These are phyloP conservation scores for Lysandra coridon DNA, from an alignment of 2,888 invertebrate genomes.

Conservation along the genomic window DNA sequence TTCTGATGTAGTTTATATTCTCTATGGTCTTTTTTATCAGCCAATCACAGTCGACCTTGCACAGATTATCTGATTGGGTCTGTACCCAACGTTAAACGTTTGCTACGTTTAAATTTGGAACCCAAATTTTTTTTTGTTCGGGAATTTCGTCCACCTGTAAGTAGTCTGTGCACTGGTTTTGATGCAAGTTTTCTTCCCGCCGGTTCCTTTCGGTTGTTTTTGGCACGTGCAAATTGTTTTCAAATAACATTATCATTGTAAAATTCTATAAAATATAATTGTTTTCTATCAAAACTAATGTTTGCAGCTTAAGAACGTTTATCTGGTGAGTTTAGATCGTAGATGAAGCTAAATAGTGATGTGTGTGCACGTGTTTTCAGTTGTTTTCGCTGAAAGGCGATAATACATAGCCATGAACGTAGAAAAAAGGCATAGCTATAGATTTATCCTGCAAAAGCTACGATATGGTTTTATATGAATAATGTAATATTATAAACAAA, in stretches of 20 bases:
- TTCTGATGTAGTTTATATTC: too few species aligned
- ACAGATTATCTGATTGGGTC: too few species aligned
- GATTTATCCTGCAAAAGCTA: slow-evolving; percentile 67
- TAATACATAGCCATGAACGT: slow-evolving; percentile 65
- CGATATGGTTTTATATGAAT: slow-evolving; percentile 64
- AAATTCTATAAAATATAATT: slow-evolving; percentile 34
- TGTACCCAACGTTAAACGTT: too few species aligned
- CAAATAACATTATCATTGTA: slow-evolving; percentile 45
- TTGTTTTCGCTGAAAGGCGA: slow-evolving; percentile 64
- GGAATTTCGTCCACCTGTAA: too few species aligned
- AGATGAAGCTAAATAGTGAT: slow-evolving; percentile 48
- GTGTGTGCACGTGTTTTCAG: slow-evolving; percentile 70
- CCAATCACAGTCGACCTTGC: too few species aligned
- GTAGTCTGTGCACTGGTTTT: too few species aligned
- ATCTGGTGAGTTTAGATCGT: slow-evolving; percentile 62
- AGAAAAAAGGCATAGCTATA: slow-evolving; percentile 55
- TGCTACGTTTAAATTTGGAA: too few species aligned
- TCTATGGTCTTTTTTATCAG: too few species aligned
- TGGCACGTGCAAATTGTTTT: slow-evolving; percentile 77
- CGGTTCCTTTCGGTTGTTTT: slow-evolving; percentile 65
- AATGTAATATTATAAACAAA: not conserved
- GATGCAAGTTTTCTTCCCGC: slow-evolving; percentile 67
- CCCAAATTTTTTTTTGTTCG: too few species aligned
- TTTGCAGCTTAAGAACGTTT: slow-evolving; percentile 64
- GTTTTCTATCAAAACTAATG: slow-evolving; percentile 59